Evolutionary conservation across 2,113 vertebrate genomes (phyloP).

Genomic region (Sylvia atricapilla): DNA sequence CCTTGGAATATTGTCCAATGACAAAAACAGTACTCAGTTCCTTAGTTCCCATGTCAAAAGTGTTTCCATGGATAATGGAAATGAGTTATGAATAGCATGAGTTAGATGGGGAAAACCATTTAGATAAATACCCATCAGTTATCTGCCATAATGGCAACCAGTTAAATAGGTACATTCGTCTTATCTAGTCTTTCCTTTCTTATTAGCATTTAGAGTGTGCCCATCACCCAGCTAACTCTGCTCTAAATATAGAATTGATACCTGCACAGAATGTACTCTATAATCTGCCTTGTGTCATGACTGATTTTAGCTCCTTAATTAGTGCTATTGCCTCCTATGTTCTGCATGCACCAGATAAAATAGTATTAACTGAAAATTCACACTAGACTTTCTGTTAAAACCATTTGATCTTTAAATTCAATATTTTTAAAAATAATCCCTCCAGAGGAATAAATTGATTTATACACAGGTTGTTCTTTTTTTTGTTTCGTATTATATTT

Average conservation of each 20-base stretch:
- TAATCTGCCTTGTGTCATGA: constrained; percentile 15
- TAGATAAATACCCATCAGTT: not conserved
- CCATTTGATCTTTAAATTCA: not conserved
- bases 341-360: constrained; percentile 20
- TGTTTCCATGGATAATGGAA: not conserved
- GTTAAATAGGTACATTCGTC: not conserved
- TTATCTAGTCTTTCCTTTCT: constrained; percentile 17
- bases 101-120: not conserved
- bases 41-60: not conserved
- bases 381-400: not conserved
- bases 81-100: not conserved
- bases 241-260: constrained; percentile 58
- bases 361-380: constrained; percentile 19
- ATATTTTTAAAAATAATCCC: not conserved
- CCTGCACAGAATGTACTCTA: constrained; percentile 44
- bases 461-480: not conserved
- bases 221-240: not conserved
- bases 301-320: constrained; percentile 56
- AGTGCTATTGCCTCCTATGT: not conserved
- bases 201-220: constrained; percentile 9
- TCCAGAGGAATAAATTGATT: not conserved
- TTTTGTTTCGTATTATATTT: not conserved
- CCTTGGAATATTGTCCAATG: not conserved
- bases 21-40: not conserved
- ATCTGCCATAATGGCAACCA: not conserved